Percentiles rank a stretch among this genome's conserved stretches.
phyloP scores from a whole-genome alignment of 2,113 vertebrate species.

The Phodopus roborovskii region DNA sequence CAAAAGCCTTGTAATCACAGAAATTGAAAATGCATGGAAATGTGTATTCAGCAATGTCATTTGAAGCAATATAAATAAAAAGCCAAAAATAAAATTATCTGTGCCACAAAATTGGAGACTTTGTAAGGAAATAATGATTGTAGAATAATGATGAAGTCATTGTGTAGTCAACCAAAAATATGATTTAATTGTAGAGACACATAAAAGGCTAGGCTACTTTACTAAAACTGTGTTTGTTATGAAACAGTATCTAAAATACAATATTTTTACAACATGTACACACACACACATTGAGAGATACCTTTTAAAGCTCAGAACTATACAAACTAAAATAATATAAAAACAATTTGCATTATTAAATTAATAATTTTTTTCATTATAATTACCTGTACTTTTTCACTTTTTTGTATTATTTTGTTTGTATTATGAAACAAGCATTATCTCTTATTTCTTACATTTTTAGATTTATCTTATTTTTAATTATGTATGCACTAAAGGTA shows the following conservation, averaged over 20 bases:
- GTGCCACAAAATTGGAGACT: background rate
- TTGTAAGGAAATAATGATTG: background rate
- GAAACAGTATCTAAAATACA: conserved; percentile 17
- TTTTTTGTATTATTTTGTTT: background rate
- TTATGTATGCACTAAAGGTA: background rate
- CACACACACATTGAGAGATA: background rate
- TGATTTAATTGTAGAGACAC: background rate
- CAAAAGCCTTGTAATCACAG: conserved; percentile 13
- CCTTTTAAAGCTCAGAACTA: conserved; percentile 22
- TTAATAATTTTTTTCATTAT: background rate
- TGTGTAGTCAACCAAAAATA: conserved; percentile 17
- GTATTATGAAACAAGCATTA: conserved; percentile 38
- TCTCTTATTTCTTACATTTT: background rate
- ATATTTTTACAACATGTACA: conserved; percentile 25
- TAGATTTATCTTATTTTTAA: background rate
- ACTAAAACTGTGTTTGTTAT: background rate
- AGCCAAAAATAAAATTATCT: background rate
- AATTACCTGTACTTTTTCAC: background rate
- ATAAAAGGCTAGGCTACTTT: background rate
- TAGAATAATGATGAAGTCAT: background rate
- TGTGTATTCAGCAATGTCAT: background rate
- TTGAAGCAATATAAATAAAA: background rate
- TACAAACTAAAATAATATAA: conserved; percentile 12
- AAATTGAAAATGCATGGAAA: background rate
- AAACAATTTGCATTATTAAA: background rate